Percentiles rank a stretch among this genome's conserved stretches.
Evolutionary conservation across 2,797 vertebrate genomes (phyloP).

Genomic region (Numenius phaeopus): DNA sequence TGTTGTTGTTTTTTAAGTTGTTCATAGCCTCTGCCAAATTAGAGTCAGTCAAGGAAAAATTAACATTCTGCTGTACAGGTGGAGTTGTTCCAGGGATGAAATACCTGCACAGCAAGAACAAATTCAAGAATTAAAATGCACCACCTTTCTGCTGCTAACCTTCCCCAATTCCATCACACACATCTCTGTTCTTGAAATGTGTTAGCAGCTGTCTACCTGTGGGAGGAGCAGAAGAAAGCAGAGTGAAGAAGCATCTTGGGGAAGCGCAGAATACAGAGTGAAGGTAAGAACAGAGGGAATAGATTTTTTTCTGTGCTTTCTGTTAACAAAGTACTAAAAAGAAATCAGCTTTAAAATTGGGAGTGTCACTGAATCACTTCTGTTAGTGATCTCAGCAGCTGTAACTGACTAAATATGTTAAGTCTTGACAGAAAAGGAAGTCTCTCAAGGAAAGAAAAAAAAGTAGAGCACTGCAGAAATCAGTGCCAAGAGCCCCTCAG

Average conservation of each 20-base stretch:
- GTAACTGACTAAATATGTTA: not conserved
- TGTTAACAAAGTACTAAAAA: not conserved
- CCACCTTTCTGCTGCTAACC: not conserved
- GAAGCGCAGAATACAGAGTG: not conserved
- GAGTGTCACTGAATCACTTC: not conserved
- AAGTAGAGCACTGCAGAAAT: not conserved
- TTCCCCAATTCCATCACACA: not conserved
- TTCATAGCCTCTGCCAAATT: not conserved
- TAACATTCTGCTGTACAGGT: not conserved
- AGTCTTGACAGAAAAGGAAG: not conserved
- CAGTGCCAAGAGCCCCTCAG: not conserved
- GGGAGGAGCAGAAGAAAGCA: not conserved
- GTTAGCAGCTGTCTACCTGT: not conserved
- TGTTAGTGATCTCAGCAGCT: not conserved
- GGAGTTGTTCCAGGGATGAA: not conserved
- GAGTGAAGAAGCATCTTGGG: not conserved
- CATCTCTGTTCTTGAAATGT: not conserved
- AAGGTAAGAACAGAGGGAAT: not conserved
- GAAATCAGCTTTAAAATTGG: not conserved
- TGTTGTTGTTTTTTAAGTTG: not conserved
- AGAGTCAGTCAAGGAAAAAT: not conserved
- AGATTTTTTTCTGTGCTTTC: not conserved
- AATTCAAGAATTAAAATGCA: slow-evolving; percentile 3
- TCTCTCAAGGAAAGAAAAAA: not conserved
- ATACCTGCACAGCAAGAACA: not conserved